Evolutionary conservation across 2,797 vertebrate species (phyloP).

Genomic region (Acanthiza pusilla): DNA sequence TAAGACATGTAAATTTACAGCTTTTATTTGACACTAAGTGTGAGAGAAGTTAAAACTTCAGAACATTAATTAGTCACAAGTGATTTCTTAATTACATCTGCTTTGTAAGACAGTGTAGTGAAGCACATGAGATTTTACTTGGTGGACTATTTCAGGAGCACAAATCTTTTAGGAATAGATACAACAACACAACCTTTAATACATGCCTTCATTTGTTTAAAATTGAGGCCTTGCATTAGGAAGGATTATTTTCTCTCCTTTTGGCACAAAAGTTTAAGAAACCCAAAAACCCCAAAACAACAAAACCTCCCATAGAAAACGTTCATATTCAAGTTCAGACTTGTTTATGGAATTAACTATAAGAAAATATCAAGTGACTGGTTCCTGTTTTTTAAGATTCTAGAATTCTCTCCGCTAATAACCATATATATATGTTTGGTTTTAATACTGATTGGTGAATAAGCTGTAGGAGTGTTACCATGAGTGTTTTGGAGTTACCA

Average conservation of each 20-base stretch:
- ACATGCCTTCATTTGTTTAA: neutral
- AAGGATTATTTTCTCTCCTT: neutral
- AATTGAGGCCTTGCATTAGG: neutral
- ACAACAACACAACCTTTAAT: neutral
- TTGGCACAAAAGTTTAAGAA: neutral
- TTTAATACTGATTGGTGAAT: neutral
- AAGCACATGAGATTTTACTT: neutral
- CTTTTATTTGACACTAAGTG: neutral
- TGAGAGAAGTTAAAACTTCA: neutral
- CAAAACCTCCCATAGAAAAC: rapidly evolving
- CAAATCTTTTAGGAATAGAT: neutral
- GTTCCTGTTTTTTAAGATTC: neutral
- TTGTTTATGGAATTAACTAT: neutral
- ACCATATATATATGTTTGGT: neutral
- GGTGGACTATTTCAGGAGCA: neutral
- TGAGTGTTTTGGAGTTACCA: neutral
- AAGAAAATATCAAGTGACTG: neutral
- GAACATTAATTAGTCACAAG: neutral
- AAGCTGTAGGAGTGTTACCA: neutral
- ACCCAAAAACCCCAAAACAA: neutral
- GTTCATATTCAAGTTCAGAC: neutral
- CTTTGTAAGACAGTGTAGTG: neutral
- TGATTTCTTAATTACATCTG: neutral
- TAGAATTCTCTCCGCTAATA: neutral
- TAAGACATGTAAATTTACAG: neutral